Conservation (phyloP, 2,113 vertebrate species). For the Oryzias celebensis region DNA sequence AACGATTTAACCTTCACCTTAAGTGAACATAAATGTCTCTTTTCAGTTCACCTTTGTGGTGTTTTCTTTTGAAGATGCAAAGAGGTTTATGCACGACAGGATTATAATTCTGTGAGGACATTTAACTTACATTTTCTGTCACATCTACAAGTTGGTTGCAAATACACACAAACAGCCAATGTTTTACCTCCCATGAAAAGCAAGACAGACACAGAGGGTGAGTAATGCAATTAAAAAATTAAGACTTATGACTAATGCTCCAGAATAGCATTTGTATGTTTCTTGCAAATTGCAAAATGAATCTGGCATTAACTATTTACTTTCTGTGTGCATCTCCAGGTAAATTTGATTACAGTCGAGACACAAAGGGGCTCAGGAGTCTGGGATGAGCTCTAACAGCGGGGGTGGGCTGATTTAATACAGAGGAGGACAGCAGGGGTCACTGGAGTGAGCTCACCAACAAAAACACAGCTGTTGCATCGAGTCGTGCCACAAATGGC, state of each 20-base stretch:
- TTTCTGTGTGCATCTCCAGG: conserved; percentile 23
- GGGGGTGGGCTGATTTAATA: conserved; percentile 43
- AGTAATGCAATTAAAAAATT: conserved; percentile 11
- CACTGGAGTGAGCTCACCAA: conserved; percentile 37
- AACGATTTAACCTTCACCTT: too few relatives aligned
- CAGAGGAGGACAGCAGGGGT: conserved; percentile 14
- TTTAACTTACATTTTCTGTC: neutral
- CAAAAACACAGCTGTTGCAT: conserved; percentile 57
- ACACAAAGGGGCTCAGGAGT: conserved; percentile 16
- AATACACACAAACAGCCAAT: neutral
- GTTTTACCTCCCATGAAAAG: neutral
- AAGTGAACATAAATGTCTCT: too few relatives aligned
- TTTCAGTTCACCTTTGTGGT: too few relatives aligned
- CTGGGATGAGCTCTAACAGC: conserved; percentile 5
- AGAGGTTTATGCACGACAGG: too few relatives aligned
- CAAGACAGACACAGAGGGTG: accelerated
- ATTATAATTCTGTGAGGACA: conserved; percentile 5
- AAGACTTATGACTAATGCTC: neutral
- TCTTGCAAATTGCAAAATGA: neutral
- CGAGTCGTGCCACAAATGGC: conserved; percentile 37
- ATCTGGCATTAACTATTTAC: neutral
- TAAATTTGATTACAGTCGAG: conserved; percentile 7
- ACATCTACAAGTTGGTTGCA: neutral
- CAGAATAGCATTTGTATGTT: neutral
- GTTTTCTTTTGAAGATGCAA: too few relatives aligned